Conservation (phyloP, 2,113 vertebrate genomes). For the Gobius niger region DNA sequence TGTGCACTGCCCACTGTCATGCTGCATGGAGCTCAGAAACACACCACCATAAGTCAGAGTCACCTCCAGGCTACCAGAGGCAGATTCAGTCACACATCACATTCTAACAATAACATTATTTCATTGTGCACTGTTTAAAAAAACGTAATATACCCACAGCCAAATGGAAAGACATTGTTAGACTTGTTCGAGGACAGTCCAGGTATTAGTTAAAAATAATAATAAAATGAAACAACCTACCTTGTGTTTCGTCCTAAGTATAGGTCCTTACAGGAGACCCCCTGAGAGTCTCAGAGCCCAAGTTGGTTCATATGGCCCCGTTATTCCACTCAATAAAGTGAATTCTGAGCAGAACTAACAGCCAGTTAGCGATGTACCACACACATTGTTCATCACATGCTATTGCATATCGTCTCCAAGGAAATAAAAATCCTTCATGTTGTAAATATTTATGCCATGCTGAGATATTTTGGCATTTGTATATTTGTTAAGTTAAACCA, state of each 20-base stretch:
- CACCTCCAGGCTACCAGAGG: constrained; percentile 57
- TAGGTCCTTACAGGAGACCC: too few relatives aligned
- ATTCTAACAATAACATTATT: background rate
- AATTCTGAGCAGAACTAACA: too few relatives aligned
- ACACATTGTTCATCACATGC: background rate
- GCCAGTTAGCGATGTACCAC: background rate
- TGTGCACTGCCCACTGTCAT: constrained; percentile 57
- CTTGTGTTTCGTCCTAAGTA: too few relatives aligned
- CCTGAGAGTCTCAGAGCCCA: too few relatives aligned
- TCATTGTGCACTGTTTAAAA: too few relatives aligned
- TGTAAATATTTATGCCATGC: background rate
- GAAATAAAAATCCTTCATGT: background rate
- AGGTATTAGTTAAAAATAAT: too few relatives aligned
- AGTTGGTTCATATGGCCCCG: too few relatives aligned
- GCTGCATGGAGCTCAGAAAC: constrained; percentile 50
- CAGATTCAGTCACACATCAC: constrained; percentile 14
- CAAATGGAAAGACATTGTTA: too few relatives aligned
- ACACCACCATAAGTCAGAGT: constrained; percentile 43
- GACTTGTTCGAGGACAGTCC: too few relatives aligned
- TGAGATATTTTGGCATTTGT: background rate
- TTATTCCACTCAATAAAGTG: too few relatives aligned
- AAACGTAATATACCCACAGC: too few relatives aligned
- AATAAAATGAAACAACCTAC: too few relatives aligned
- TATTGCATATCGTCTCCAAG: background rate
- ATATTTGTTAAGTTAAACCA: background rate